phyloP scores from a whole-genome alignment of 2,888 invertebrate genomes.

The Hesperia comma region DNA sequence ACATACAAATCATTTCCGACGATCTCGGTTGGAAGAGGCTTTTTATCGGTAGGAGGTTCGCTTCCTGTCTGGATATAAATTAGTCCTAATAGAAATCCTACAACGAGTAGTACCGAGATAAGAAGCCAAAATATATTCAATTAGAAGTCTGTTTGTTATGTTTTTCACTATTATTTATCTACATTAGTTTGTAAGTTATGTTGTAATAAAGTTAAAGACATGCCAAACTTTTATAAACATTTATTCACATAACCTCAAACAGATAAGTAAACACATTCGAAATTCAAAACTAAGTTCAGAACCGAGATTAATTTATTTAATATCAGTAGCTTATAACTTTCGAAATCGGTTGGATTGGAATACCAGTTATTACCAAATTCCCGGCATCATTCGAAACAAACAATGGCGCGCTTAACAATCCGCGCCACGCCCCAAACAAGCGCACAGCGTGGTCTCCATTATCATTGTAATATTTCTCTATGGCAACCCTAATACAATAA shows the following conservation, averaged over 20 bases:
- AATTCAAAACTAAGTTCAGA: not conserved
- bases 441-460: constrained; percentile 76
- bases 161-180: too few species aligned
- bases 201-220: too few species aligned
- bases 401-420: constrained; percentile 72
- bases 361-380: constrained; percentile 72
- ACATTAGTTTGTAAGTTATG: too few species aligned
- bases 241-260: not conserved
- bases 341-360: constrained; percentile 44
- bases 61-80: too few species aligned
- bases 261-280: not conserved
- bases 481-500: constrained; percentile 82
- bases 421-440: constrained; percentile 80
- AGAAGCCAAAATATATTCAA: too few species aligned
- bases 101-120: too few species aligned
- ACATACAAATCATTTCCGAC: not conserved
- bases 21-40: not conserved
- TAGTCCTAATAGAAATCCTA: too few species aligned
- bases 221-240: too few species aligned
- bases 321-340: constrained; percentile 17
- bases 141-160: too few species aligned
- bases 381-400: constrained; percentile 67
- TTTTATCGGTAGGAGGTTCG: not conserved
- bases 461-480: constrained; percentile 77
- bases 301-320: constrained; percentile 1